Evolutionary conservation across 2,888 invertebrate species (phyloP), one percentile per base, ranked within the genome.

Genomic region (Apotomis betuletana): DNA sequence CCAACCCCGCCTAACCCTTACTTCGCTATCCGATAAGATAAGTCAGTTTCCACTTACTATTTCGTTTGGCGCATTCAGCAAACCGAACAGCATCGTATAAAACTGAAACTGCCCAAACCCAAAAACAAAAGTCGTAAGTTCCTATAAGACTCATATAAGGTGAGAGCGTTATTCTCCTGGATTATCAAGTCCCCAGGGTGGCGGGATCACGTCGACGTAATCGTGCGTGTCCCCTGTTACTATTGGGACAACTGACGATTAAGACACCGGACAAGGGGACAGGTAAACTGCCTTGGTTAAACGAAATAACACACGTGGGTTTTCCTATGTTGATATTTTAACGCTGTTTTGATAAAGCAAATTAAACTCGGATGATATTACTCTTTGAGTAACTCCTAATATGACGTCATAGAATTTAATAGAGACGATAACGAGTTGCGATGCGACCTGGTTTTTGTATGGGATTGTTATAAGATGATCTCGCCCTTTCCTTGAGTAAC

Each of bases 211-310:
- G 65, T 57, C 46, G 36, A 57, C 46, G 44, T 65, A 65, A 65
- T 65, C 65, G 36, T 65, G 46, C 55, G 57, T 57, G 57, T 55
- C 55, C 55, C 65, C 65, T 65, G 65, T 55, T 38, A 51, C 49
- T 49, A 49, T 49, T 9, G 10, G 52, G 27, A 15, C 13, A 49
- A 10, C 54, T 64, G 54, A 27, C 65, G 65, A 57, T 65, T 65
- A 65, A 65, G 65, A 65, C 55, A 59, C 58, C 58, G 58, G 38
- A 5, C n/a, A 9, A 57, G 46, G 57, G 55, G 44, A 36, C 8
- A 65, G 36, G 55, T 64, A 55, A 36, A 64, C 46, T 65, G 15
- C 15, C 44, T 12, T 36, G 55, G 55, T 55, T 57, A 13, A 41
- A 49, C 8, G 49, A 9, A 3, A 9, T 49, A 49, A 12, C 49